Evolutionary conservation across 2,888 invertebrate genomes (phyloP).

Genomic region (Cepaea hortensis): DNA sequence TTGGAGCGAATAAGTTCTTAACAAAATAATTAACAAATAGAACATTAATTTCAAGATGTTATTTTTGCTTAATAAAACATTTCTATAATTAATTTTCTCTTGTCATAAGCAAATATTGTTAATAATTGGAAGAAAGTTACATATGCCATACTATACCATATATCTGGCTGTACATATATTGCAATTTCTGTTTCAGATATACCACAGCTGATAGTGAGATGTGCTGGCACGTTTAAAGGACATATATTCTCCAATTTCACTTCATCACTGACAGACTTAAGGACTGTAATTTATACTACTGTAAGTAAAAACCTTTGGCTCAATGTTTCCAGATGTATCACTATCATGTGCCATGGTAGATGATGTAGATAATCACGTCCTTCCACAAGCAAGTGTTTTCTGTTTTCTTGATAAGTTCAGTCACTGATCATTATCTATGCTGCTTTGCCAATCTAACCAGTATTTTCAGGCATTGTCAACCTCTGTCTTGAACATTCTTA

Average conservation of each 20-base stretch:
- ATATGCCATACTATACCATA: neutral
- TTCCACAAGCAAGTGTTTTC: too few species aligned
- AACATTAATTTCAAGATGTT: neutral
- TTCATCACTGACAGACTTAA: conserved; percentile 51
- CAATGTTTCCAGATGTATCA: too few species aligned
- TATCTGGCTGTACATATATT: neutral
- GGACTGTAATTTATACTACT: conserved; percentile 55
- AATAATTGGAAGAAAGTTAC: neutral
- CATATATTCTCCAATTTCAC: conserved; percentile 26
- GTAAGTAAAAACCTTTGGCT: conserved; percentile 44
- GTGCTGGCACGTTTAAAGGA: neutral
- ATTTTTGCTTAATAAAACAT: neutral
- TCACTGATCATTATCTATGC: too few species aligned
- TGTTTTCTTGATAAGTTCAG: too few species aligned
- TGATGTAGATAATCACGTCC: too few species aligned
- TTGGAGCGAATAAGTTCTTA: neutral
- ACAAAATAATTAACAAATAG: neutral
- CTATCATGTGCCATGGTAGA: too few species aligned
- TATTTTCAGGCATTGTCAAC: too few species aligned
- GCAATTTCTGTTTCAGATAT: conserved; percentile 6
- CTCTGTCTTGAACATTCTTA: too few species aligned
- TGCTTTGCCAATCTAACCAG: too few species aligned
- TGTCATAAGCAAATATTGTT: neutral
- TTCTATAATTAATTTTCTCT: neutral
- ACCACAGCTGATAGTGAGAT: conserved; percentile 21